Evolutionary conservation across 1,140 invertebrate genomes (phyloP).

Genomic region (Procambarus virginalis): DNA sequence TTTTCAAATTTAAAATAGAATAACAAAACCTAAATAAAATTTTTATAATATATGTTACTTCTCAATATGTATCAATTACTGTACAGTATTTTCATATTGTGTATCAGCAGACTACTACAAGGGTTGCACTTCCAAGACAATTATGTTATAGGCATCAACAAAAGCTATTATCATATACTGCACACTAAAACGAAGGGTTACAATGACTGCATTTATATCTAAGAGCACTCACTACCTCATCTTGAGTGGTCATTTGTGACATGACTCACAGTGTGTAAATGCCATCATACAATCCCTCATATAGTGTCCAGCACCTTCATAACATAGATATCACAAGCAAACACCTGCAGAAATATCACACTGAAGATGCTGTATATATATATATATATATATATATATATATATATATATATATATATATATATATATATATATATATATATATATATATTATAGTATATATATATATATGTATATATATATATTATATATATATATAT

Average conservation of each 20-base stretch:
- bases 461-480: no score
- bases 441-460: background rate
- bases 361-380: background rate
- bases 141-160: background rate
- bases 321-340: background rate
- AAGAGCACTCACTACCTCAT: background rate
- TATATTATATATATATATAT: no score
- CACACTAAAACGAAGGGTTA: no score
- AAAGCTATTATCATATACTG: background rate
- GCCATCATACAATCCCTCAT: background rate
- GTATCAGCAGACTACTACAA: conserved; percentile 4
- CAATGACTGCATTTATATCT: background rate
- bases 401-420: no score
- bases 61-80: background rate
- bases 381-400: background rate
- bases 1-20: background rate
- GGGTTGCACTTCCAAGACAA: conserved; percentile 58
- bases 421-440: no score
- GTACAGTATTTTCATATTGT: background rate
- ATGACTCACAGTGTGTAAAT: background rate
- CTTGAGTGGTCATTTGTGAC: background rate
- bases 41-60: background rate
- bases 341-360: conserved; percentile 13
- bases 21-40: background rate
- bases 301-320: background rate